phyloP scores from a whole-genome alignment of 2,113 vertebrate genomes.

The Diglossa brunneiventris region DNA sequence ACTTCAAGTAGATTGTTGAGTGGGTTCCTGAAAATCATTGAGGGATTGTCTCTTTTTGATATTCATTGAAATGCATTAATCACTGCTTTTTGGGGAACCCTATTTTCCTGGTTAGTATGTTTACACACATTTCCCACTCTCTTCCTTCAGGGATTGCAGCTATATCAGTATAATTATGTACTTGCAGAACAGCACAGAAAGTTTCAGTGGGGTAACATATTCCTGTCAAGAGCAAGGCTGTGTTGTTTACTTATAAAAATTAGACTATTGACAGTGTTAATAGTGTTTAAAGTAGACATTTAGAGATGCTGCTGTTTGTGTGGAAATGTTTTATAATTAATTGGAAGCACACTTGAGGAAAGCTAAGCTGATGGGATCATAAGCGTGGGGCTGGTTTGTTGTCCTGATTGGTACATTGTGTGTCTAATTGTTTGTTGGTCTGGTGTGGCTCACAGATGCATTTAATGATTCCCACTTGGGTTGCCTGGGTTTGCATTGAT shows the following conservation, averaged over 20 bases:
- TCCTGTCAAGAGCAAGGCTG: neutral
- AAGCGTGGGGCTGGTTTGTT: slow-evolving; percentile 19
- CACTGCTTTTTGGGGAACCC: neutral
- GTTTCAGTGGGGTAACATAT: neutral
- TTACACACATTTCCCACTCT: neutral
- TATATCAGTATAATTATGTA: neutral
- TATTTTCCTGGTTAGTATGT: neutral
- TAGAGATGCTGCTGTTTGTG: neutral
- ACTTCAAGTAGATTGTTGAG: neutral
- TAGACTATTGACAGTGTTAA: slow-evolving; percentile 22
- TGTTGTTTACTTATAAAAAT: slow-evolving; percentile 31
- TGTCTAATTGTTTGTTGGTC: slow-evolving; percentile 42
- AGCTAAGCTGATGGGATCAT: slow-evolving; percentile 24
- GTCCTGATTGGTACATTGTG: neutral
- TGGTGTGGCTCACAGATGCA: neutral
- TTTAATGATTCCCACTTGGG: slow-evolving; percentile 47
- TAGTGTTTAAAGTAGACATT: slow-evolving; percentile 25
- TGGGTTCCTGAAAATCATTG: neutral
- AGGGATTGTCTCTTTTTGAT: neutral
- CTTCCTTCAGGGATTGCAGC: neutral
- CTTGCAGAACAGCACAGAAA: neutral
- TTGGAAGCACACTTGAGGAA: slow-evolving; percentile 29
- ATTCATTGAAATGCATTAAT: neutral
- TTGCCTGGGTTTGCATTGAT: slow-evolving; percentile 42
- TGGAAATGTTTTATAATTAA: slow-evolving; percentile 32